phyloP scores from a whole-genome alignment of 1,140 invertebrate species.

The Carcinoscorpius rotundicauda region DNA sequence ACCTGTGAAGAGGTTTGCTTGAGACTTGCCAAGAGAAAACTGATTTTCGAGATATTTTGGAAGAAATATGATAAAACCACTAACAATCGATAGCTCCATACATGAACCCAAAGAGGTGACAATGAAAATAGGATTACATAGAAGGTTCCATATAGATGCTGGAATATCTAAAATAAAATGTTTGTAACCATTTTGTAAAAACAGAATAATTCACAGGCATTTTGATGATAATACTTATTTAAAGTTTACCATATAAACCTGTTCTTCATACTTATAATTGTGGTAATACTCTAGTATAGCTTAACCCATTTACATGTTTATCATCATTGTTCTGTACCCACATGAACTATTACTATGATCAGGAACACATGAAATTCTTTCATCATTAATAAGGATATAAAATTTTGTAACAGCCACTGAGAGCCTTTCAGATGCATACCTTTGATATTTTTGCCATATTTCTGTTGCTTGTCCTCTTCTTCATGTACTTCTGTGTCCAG shows the following conservation, averaged over 20 bases:
- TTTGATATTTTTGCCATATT: conserved; percentile 80
- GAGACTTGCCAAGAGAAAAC: conserved; percentile 81
- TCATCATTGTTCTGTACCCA: too few relatives aligned
- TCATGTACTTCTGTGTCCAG: conserved; percentile 14
- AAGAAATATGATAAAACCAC: conserved; percentile 84
- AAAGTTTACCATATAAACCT: too few relatives aligned
- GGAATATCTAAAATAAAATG: conserved; percentile 60
- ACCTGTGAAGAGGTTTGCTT: conserved; percentile 77
- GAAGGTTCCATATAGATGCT: conserved; percentile 69
- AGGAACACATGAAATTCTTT: too few relatives aligned
- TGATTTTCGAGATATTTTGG: conserved; percentile 93
- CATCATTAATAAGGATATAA: too few relatives aligned
- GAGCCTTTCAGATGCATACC: conserved; percentile 35
- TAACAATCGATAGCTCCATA: conserved; percentile 80
- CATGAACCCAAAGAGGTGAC: conserved; percentile 85
- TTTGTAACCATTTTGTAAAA: too few relatives aligned
- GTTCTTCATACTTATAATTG: too few relatives aligned
- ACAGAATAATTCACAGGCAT: too few relatives aligned
- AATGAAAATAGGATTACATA: conserved; percentile 80
- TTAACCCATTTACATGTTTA: too few relatives aligned
- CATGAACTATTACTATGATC: too few relatives aligned
- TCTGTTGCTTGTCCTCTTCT: conserved; percentile 43
- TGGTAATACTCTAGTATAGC: too few relatives aligned
- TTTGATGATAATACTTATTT: too few relatives aligned
- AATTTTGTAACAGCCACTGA: too few relatives aligned